Evolutionary conservation across 2,113 vertebrate species (phyloP).

Genomic region (Cygnus buccinator): DNA sequence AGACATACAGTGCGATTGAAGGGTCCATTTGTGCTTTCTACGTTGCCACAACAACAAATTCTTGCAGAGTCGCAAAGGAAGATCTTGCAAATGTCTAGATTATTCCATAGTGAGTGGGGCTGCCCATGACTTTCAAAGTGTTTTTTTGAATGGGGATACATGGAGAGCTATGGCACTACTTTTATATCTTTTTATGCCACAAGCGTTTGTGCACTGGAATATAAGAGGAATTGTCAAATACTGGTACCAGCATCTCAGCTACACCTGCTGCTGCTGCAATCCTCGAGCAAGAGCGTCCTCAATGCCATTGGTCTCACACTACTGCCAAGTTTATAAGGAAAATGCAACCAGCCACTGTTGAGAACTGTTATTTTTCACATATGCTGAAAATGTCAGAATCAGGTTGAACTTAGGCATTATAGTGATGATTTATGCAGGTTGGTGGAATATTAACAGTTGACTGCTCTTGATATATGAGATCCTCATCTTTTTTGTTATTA

Average conservation of each 20-base stretch:
- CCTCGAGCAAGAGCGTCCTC: background rate
- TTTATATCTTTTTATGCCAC: rapidly evolving
- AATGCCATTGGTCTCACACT: background rate
- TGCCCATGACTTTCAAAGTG: background rate
- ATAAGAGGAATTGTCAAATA: background rate
- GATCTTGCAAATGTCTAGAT: background rate
- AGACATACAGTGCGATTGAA: background rate
- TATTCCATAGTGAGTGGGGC: background rate
- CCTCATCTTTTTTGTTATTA: background rate
- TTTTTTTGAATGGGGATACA: background rate
- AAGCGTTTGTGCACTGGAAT: background rate
- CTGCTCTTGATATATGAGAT: background rate
- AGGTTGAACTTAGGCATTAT: background rate
- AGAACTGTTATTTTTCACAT: background rate
- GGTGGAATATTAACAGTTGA: background rate
- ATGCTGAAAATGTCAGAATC: background rate
- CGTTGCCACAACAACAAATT: background rate
- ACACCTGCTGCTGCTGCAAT: background rate
- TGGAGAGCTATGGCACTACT: background rate
- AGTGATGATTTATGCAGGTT: background rate
- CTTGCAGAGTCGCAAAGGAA: background rate
- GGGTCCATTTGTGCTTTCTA: background rate
- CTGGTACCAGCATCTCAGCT: background rate
- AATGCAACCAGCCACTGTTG: background rate
- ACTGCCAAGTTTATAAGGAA: background rate